Evolutionary conservation across 2,888 invertebrate genomes (phyloP).

Genomic region (Rhingia campestris): DNA sequence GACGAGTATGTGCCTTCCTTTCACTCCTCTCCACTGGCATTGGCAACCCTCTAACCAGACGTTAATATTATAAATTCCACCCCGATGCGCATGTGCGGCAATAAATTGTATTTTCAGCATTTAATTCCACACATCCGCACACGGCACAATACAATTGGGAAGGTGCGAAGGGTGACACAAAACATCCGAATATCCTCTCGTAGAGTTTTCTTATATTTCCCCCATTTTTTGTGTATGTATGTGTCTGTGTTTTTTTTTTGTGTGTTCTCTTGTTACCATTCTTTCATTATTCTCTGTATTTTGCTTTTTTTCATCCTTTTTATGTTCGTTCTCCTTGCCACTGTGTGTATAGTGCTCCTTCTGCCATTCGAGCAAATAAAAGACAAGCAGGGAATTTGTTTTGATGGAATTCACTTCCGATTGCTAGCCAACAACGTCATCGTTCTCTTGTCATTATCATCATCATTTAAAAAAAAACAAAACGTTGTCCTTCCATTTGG

Average conservation of each 20-base stretch:
- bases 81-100: conserved; percentile 63
- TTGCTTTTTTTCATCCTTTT: conserved; percentile 34
- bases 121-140: conserved; percentile 68
- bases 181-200: conserved; percentile 66
- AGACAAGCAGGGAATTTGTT: conserved; percentile 60
- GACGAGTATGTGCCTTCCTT: not conserved
- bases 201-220: conserved; percentile 41
- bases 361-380: conserved; percentile 37
- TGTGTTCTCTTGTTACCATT: conserved; percentile 1
- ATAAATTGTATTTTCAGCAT: conserved; percentile 66
- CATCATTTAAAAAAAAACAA: conserved; percentile 15
- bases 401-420: conserved; percentile 72
- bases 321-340: conserved; percentile 23
- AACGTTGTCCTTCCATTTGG: conserved; percentile 66
- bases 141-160: conserved; percentile 63
- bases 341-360: not conserved
- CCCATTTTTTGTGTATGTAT: conserved; percentile 40
- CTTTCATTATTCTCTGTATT: conserved; percentile 16
- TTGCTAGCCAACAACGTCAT: conserved; percentile 84
- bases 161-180: conserved; percentile 73
- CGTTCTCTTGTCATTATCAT: conserved; percentile 76
- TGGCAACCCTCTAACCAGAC: conserved; percentile 41
- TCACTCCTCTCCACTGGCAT: not conserved
- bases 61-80: conserved; percentile 60
- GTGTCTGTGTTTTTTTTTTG: conserved; percentile 33